phyloP scores from a whole-genome alignment of 1,140 invertebrate genomes.

The Maconellicoccus hirsutus region DNA sequence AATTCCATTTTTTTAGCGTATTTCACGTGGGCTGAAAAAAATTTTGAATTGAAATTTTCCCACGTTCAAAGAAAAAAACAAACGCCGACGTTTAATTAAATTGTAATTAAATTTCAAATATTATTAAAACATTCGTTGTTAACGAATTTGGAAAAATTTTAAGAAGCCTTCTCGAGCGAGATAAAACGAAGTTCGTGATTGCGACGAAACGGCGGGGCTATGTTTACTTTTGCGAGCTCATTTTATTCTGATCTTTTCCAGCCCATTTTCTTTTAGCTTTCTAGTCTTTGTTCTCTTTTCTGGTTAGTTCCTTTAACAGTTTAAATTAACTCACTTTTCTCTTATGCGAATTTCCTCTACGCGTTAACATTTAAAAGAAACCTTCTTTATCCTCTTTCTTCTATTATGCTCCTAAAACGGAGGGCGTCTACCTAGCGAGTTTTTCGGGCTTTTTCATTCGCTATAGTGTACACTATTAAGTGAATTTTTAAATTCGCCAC shows the following conservation, averaged over 20 bases:
- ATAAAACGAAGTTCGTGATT: slow-evolving; percentile 15
- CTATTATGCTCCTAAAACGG: background rate
- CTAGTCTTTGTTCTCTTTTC: slow-evolving; percentile 15
- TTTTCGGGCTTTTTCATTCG: slow-evolving; percentile 25
- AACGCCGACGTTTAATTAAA: background rate
- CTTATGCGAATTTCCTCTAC: slow-evolving; percentile 15
- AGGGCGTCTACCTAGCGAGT: background rate
- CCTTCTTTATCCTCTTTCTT: slow-evolving; percentile 5
- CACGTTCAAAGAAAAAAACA: background rate
- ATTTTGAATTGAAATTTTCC: background rate
- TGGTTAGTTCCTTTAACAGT: slow-evolving; percentile 16
- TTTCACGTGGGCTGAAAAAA: no score
- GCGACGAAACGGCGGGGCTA: background rate
- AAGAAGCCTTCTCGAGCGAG: background rate
- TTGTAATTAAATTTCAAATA: background rate
- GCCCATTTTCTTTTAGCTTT: slow-evolving; percentile 17
- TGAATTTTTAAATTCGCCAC: slow-evolving; percentile 5
- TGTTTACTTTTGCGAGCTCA: slow-evolving; percentile 20
- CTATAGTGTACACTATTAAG: slow-evolving; percentile 25
- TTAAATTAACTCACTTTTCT: slow-evolving; percentile 22
- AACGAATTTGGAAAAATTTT: slow-evolving; percentile 1
- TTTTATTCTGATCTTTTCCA: slow-evolving; percentile 17
- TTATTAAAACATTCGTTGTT: background rate
- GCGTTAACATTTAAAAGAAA: slow-evolving; percentile 19
- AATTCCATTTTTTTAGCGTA: no score